phyloP scores from a whole-genome alignment of 2,888 invertebrate species.

The Cyaniris semiargus region DNA sequence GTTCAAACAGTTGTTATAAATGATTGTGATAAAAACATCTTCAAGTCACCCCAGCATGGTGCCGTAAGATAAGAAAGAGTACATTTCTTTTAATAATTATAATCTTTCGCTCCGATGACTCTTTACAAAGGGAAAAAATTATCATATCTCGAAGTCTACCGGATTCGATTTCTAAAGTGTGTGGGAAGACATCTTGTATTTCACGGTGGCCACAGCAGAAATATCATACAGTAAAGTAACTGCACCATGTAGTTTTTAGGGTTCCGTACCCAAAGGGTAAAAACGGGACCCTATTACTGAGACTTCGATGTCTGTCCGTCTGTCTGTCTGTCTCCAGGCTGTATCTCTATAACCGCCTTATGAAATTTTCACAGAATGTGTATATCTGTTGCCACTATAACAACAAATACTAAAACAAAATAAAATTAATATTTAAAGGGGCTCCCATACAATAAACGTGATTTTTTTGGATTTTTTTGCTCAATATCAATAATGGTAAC shows the following conservation, averaged over 20 bases:
- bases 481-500: no score
- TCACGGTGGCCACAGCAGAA: neutral
- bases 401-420: no score
- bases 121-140: constrained; percentile 71
- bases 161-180: constrained; percentile 72
- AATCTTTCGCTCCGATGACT: constrained; percentile 72
- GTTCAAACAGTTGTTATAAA: constrained; percentile 7
- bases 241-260: neutral
- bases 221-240: neutral
- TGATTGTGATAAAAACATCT: constrained; percentile 19
- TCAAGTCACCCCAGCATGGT: constrained; percentile 22
- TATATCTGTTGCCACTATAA: no score
- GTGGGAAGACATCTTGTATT: constrained; percentile 56
- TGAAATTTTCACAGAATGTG: no score
- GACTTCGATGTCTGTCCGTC: no score
- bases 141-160: constrained; percentile 74
- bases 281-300: no score
- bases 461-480: no score
- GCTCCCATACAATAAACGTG: no score
- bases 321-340: no score
- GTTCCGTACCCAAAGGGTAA: no score
- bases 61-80: constrained; percentile 47
- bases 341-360: no score
- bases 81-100: constrained; percentile 67
- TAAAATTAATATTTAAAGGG: no score